These are phyloP conservation scores for Drosophila kohkoa DNA, from an alignment of 1,140 invertebrate species.

Conservation along the genomic window DNA sequence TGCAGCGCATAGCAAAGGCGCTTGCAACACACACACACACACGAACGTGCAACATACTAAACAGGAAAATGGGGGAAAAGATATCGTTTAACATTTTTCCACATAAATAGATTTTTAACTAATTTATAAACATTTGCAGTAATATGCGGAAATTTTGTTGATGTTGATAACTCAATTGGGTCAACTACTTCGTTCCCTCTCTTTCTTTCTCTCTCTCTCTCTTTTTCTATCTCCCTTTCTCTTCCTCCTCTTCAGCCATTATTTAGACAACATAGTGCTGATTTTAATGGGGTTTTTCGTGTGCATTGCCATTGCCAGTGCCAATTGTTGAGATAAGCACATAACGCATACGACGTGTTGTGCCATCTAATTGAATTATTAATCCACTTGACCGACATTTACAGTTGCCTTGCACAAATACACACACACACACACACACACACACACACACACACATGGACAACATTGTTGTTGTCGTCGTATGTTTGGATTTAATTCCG, in stretches of 20 bases:
- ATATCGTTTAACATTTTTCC: constrained; percentile 56
- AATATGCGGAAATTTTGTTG: constrained; percentile 22
- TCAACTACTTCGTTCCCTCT: constrained; percentile 20
- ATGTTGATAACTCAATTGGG: constrained; percentile 46
- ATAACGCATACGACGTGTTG: constrained; percentile 51
- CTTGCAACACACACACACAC: constrained; percentile 12
- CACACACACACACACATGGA: constrained; percentile 1
- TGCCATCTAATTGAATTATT: constrained; percentile 78
- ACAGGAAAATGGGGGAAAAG: neutral
- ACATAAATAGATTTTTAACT: constrained; percentile 65
- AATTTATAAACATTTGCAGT: constrained; percentile 54
- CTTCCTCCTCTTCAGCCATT: neutral
- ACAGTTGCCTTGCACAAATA: constrained; percentile 20
- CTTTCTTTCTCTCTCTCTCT: too few species aligned
- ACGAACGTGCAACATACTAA: neutral
- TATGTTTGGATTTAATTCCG: constrained; percentile 57
- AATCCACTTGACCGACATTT: constrained; percentile 66
- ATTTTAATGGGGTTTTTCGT: neutral
- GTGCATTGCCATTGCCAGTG: constrained; percentile 6
- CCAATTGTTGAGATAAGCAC: constrained; percentile 12
- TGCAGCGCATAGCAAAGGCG: constrained; percentile 32
- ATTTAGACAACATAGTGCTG: constrained; percentile 28
- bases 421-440: constrained; percentile 26
- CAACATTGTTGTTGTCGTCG: constrained; percentile 53
- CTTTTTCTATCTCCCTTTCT: too few species aligned